Base-by-base conservation (phyloP, 2,113 vertebrate genomes). In the Channa maculata region DNA sequence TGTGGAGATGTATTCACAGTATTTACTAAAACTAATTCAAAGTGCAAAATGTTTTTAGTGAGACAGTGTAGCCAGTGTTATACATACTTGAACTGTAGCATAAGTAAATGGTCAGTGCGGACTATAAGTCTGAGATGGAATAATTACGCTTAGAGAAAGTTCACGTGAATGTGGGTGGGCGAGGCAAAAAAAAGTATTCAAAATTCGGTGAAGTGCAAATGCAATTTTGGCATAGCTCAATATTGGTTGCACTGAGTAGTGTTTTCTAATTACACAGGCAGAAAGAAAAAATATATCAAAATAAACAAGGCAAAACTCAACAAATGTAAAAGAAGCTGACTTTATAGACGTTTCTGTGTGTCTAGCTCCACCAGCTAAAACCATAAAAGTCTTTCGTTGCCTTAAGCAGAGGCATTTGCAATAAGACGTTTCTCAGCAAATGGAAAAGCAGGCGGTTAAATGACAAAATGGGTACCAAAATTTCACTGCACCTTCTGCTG, bases 381-480 rank as follows among this genome's bases (percentile, higher is more conserved):
- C 34, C 46, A 63, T 65, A 49, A 59, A 73, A 79, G 45, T 11
- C 37, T 62, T 70, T 70, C 45, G 65, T 43, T 58, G 8, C 61
- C 57, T n/a, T 62, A 37, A 67, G 72, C 41, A 34, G 39, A 5
- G 39, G 39, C 6, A 7, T 41, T 41, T 41, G 39, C 4, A 41
- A 24, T 24, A 24, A 24, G 24, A 24, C 24, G 39, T 41, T 5
- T 5, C 6, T 5, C 39, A 59, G 45, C 0, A 14, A 79, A 62
- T 64, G 59, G 43, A 50, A 76, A 59, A 3, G 14, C 33, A 70
- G 50, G 11, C 69, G 0, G 8, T 58, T 76, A 69, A 87, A 76
- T 72, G 37, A 33, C 65, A 65, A 54, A 75, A 75, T 38, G 53
- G 57, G 61, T 3, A 65, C 57, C 49, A 59, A 63, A 68, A 77